Percentiles rank a stretch among this genome's conserved stretches.
phyloP scores from a whole-genome alignment of 2,113 vertebrate genomes.

The Hylia prasina region DNA sequence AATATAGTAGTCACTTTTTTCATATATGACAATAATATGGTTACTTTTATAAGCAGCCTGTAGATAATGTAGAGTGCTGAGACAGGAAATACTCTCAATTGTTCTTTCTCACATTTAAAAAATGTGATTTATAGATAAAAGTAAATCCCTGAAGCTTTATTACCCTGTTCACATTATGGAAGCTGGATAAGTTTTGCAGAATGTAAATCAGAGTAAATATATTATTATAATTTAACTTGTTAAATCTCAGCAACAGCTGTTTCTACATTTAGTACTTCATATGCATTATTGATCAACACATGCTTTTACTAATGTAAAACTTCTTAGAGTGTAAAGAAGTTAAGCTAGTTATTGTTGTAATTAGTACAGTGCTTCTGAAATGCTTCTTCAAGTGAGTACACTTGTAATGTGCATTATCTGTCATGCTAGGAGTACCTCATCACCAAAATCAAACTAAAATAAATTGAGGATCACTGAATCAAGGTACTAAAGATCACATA shows the following conservation, averaged over 20 bases:
- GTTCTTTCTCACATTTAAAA: conserved; percentile 19
- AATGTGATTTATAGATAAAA: conserved; percentile 44
- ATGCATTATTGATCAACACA: conserved; percentile 32
- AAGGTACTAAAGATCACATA: not conserved
- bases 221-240: conserved; percentile 46
- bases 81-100: not conserved
- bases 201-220: conserved; percentile 1
- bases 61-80: not conserved
- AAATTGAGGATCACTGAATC: not conserved
- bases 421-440: not conserved
- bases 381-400: not conserved
- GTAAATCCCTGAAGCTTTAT: not conserved
- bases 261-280: not conserved
- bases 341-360: not conserved
- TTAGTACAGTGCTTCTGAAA: not conserved
- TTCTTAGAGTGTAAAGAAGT: not conserved
- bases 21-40: not conserved
- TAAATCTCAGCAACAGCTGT: conserved; percentile 63
- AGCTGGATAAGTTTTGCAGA: not conserved
- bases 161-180: not conserved
- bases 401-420: not conserved
- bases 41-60: conserved; percentile 11
- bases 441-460: not conserved
- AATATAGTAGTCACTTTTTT: not conserved
- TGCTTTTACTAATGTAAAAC: not conserved